Evolutionary conservation across 2,113 vertebrate species (phyloP).

Genomic region (Oncorhynchus nerka): DNA sequence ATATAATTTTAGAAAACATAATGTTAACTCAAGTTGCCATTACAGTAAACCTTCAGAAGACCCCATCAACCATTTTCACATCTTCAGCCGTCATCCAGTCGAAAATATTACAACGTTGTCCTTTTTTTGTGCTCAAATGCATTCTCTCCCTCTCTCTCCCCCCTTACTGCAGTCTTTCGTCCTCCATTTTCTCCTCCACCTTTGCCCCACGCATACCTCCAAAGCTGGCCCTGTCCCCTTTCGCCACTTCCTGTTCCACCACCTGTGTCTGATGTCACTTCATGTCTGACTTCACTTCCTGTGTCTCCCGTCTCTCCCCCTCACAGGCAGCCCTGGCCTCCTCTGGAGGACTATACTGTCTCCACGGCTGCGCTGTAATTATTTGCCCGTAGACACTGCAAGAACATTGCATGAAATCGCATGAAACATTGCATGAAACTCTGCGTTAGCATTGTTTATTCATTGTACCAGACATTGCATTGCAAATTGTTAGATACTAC

Average conservation of each 20-base stretch:
- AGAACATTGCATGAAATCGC: background rate
- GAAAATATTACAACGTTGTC: background rate
- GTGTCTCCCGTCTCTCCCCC: slow-evolving; percentile 57
- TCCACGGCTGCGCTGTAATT: slow-evolving; percentile 88
- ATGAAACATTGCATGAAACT: background rate
- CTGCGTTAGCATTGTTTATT: too few species aligned
- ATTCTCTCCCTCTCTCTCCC: background rate
- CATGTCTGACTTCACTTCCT: background rate
- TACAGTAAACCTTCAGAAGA: slow-evolving; percentile 7
- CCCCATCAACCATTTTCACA: background rate
- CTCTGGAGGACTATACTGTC: slow-evolving; percentile 92
- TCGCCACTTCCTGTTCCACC: background rate
- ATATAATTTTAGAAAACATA: background rate
- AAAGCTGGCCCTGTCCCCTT: background rate
- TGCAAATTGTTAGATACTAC: too few species aligned
- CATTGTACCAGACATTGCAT: background rate
- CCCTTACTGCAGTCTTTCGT: background rate
- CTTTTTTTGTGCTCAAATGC: background rate
- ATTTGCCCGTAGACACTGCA: slow-evolving; percentile 31
- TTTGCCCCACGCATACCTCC: background rate
- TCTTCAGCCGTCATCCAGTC: background rate
- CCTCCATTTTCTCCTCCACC: background rate
- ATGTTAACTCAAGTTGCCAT: background rate
- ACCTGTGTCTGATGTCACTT: slow-evolving; percentile 12
- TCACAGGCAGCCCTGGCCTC: slow-evolving; percentile 85